Conservation (phyloP, 2,888 invertebrate species). For the Trissolcus japonicus region DNA sequence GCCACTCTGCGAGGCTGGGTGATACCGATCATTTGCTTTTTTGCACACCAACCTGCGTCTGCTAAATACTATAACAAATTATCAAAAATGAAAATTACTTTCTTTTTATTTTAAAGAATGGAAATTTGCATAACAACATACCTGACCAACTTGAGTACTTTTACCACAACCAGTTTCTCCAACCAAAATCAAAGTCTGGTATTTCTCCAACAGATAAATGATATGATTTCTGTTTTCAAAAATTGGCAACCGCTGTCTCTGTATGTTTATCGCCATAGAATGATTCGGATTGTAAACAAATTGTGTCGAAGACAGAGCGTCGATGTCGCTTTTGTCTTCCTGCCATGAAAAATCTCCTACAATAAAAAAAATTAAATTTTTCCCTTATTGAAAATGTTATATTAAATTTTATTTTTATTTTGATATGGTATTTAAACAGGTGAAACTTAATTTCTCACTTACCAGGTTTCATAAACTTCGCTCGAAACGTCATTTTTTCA, state of each 20-base stretch:
- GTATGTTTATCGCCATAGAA: conserved; percentile 88
- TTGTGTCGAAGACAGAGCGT: conserved; percentile 79
- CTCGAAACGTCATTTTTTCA: conserved; percentile 9
- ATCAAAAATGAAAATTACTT: not conserved
- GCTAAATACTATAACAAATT: conserved; percentile 84
- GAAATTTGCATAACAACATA: too few species aligned
- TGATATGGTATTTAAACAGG: not conserved
- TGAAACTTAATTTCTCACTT: not conserved
- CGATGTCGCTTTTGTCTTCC: conserved; percentile 78
- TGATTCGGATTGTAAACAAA: conserved; percentile 92
- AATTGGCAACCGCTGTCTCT: conserved; percentile 91
- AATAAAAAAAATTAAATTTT: not conserved
- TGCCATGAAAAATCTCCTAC: conserved; percentile 71
- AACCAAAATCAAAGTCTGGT: conserved; percentile 90
- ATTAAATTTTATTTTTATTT: not conserved
- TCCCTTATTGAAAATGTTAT: not conserved
- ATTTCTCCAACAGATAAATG: conserved; percentile 91
- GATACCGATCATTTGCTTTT: conserved; percentile 87
- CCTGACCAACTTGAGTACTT: conserved; percentile 96
- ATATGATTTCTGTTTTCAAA: conserved; percentile 91
- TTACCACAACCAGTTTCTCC: conserved; percentile 98
- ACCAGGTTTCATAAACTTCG: conserved; percentile 32
- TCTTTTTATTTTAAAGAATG: too few species aligned
- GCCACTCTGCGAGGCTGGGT: conserved; percentile 96
- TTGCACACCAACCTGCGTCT: conserved; percentile 89